Percentiles rank a stretch among this genome's conserved stretches.
These are phyloP conservation scores for Anthoscopus minutus DNA, from an alignment of 2,113 vertebrate genomes.

Conservation along the genomic window DNA sequence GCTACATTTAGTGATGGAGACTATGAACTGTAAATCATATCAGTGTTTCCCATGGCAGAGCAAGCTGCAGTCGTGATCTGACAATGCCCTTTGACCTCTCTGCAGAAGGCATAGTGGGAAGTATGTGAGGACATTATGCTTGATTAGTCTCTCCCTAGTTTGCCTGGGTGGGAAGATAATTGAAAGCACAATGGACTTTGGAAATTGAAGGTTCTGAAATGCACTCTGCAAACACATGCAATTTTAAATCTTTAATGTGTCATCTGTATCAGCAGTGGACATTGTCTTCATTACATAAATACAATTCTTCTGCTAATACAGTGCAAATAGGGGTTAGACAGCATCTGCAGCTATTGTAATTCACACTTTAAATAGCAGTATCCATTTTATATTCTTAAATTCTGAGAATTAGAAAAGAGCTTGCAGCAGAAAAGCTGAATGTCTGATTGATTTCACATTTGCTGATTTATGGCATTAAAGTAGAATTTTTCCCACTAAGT, in stretches of 20 bases:
- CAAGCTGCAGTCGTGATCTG: background rate
- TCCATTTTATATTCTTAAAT: background rate
- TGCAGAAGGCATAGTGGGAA: constrained; percentile 25
- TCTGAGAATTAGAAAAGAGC: background rate
- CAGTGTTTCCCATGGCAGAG: constrained; percentile 32
- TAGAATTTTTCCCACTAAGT: background rate
- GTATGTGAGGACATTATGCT: constrained; percentile 49
- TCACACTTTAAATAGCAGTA: background rate
- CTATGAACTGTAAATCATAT: constrained; percentile 54
- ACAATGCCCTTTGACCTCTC: background rate
- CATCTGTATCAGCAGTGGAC: constrained; percentile 39
- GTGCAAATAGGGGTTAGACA: constrained; percentile 39
- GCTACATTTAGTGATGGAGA: constrained; percentile 18
- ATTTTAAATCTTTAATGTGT: constrained; percentile 54
- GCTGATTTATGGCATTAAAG: background rate
- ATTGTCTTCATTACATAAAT: constrained; percentile 52
- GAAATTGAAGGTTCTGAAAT: constrained; percentile 38
- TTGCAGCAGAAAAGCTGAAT: background rate
- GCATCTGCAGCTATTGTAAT: constrained; percentile 36
- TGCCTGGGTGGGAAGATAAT: constrained; percentile 57
- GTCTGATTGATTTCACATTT: background rate
- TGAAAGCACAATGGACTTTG: constrained; percentile 56
- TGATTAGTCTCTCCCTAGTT: constrained; percentile 54
- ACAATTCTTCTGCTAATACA: constrained; percentile 40
- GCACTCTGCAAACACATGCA: constrained; percentile 32